Percentiles rank a stretch among this genome's conserved stretches.
Conservation (phyloP, 2,888 invertebrate genomes). For the Cataglyphis cursor region DNA sequence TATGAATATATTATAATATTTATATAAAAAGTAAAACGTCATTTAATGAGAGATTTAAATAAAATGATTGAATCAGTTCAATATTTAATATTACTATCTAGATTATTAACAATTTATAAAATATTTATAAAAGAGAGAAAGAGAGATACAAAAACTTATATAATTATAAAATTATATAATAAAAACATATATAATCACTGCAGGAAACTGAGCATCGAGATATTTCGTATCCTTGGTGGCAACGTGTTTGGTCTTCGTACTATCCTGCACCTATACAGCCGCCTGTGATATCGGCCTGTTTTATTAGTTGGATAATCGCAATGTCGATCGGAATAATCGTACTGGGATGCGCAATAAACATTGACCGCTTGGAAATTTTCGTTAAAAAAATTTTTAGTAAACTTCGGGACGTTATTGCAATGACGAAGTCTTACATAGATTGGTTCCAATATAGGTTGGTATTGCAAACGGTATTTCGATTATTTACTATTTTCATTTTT, state of each 20-base stretch:
- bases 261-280: constrained; percentile 78
- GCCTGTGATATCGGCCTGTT: constrained; percentile 79
- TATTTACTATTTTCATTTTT: background rate
- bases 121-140: background rate
- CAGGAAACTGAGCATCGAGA: constrained; percentile 80
- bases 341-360: constrained; percentile 72
- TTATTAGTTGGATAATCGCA: constrained; percentile 83
- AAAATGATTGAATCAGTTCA: too few relatives aligned
- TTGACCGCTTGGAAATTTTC: constrained; percentile 53
- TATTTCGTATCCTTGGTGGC: constrained; percentile 81
- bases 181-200: background rate
- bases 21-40: background rate
- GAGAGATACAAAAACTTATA: background rate
- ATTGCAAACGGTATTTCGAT: background rate
- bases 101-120: background rate
- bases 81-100: too few relatives aligned
- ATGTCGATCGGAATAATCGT: constrained; percentile 76
- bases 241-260: constrained; percentile 82
- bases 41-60: too few relatives aligned
- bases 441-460: constrained; percentile 52
- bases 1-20: background rate
- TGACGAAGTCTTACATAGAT: constrained; percentile 29
- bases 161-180: background rate
- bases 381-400: constrained; percentile 1
- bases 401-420: background rate